Base-by-base conservation (phyloP, 2,888 invertebrate species). In the Drosophila formosana region DNA sequence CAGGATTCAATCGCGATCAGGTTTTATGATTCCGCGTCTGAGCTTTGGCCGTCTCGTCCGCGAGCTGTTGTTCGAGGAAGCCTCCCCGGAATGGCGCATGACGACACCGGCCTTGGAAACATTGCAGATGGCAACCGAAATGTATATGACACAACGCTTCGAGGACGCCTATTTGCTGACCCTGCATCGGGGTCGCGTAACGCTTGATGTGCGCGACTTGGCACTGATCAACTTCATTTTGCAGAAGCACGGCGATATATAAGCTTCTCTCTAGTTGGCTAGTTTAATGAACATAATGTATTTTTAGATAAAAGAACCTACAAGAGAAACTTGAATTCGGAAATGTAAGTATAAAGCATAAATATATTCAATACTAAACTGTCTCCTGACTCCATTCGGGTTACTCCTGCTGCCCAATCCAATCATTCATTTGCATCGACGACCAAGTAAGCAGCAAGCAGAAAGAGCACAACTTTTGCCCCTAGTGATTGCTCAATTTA, bases 401-500 rank as follows among this genome's bases (percentile, higher is more conserved):
- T 28, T n/a, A 7, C 26, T 52, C n/a, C 26, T 28, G 11, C 26
- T 26, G 13, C 26, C 41, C 45, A 51, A 49, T 28, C 58, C 69
- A 52, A 77, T 88, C 80, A 79, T 76, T 88, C 77, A 78, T 82
- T 66, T 79, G 75, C 63, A 18, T 41, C 39, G 39, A 18, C 39
- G 13, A 18, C 39, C 39, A 5, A 41, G 13, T 18, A 18, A 65
- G 66, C 60, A 60, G 37, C 63, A 39, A 53, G 25, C 60, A 60
- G 37, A 65, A 39, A 53, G 25, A 55, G 49, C 34, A 56, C 67
- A 81, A 74, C 58, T 78, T 82, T 80, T 75, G 72, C 78, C 80
- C 80, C 87, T 75, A 79, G 88, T 84, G 88, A 90, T 91, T 89
- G 87, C 89, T 89, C 81, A 90, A 89, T 90, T 90, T 81, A 74